A percentile compares a stretch with the other conserved stretches of the same genome.
Evolutionary conservation across 1,140 invertebrate species (phyloP).

Genomic region (Drosophila repleta): DNA sequence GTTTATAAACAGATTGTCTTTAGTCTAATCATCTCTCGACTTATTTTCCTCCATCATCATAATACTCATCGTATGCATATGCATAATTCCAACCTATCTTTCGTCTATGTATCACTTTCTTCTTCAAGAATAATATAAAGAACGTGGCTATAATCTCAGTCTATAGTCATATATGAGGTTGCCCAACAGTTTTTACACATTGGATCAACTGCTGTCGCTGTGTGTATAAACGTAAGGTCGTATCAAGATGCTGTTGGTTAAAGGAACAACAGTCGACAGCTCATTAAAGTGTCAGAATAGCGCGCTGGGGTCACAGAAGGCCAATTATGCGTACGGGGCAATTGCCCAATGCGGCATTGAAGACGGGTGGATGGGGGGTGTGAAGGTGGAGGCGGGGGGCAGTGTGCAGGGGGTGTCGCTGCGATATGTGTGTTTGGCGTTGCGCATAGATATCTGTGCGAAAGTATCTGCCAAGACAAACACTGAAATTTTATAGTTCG

Average conservation of each 20-base stretch:
- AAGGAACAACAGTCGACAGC: constrained; percentile 22
- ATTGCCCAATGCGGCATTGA: constrained; percentile 41
- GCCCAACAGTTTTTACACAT: background rate
- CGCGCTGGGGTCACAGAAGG: constrained; percentile 50
- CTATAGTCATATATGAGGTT: no score
- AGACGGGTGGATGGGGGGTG: background rate
- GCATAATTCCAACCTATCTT: no score
- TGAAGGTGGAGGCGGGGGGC: background rate
- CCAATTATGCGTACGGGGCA: constrained; percentile 67
- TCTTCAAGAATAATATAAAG: no score
- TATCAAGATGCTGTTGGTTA: constrained; percentile 7
- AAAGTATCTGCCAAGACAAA: constrained; percentile 79
- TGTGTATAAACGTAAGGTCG: background rate
- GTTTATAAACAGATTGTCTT: no score
- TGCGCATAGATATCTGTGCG: constrained; percentile 40
- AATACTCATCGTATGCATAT: no score
- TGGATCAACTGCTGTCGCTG: constrained; percentile 72
- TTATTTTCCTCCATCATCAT: no score
- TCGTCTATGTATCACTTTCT: no score
- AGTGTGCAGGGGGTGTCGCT: background rate
- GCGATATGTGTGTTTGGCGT: constrained; percentile 19
- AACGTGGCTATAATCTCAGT: no score
- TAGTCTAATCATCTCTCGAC: no score
- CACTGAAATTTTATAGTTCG: constrained; percentile 80
- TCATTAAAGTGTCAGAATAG: constrained; percentile 52